These are phyloP conservation scores for Diglossa brunneiventris DNA, from an alignment of 2,113 vertebrate genomes.

Conservation along the genomic window DNA sequence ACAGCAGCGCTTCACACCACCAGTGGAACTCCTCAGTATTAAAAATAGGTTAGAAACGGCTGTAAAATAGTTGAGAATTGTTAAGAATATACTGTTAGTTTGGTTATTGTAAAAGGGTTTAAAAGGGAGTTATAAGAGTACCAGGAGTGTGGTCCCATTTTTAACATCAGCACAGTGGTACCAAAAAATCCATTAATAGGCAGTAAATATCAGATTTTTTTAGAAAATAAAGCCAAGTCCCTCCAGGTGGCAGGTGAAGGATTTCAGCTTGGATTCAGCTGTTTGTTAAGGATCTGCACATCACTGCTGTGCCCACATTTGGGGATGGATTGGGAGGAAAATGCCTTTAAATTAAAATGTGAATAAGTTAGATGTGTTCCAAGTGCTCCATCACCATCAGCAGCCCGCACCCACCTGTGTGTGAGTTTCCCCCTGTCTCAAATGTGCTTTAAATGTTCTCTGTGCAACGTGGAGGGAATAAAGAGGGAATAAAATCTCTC, in stretches of 20 bases:
- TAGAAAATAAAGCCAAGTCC: background rate
- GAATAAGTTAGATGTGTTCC: accelerated
- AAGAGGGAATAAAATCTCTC: accelerated
- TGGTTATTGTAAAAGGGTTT: background rate
- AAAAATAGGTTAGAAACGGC: background rate
- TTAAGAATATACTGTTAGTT: background rate
- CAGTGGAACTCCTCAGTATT: background rate
- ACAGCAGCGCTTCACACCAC: background rate
- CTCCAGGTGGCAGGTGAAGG: background rate
- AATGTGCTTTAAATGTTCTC: accelerated
- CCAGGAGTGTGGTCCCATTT: background rate
- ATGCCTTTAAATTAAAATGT: background rate
- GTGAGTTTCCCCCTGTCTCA: background rate
- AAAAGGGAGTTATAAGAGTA: background rate
- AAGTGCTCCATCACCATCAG: background rate
- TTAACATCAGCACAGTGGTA: background rate
- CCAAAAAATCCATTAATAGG: background rate
- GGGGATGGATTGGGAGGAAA: background rate
- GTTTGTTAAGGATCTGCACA: background rate
- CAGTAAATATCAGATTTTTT: background rate
- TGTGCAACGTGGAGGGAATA: accelerated
- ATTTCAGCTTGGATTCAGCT: background rate
- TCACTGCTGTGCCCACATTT: background rate
- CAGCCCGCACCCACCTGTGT: accelerated
- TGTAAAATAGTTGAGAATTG: background rate